phyloP scores from a whole-genome alignment of 2,888 invertebrate species.

The Mimachlamys varia region DNA sequence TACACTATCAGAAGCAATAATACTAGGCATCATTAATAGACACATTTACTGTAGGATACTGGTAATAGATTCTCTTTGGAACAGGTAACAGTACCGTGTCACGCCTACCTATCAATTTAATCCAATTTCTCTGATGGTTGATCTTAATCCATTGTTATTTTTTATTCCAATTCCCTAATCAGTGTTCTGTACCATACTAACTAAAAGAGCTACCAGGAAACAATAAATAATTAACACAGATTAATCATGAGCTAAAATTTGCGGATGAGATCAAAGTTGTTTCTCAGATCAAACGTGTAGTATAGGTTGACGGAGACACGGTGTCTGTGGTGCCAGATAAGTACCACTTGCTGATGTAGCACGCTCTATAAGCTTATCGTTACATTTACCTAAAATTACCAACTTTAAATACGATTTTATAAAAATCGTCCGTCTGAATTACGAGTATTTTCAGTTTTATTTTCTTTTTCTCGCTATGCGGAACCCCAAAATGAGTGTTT shows the following conservation, averaged over 20 bases:
- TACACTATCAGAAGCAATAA: background rate
- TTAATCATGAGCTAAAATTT: constrained; percentile 9
- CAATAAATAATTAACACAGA: constrained; percentile 8
- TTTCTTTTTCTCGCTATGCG: background rate
- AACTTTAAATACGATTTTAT: too few relatives aligned
- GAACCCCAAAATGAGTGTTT: background rate
- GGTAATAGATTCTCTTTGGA: background rate
- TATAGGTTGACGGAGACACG: background rate
- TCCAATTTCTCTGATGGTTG: background rate
- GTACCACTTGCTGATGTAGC: background rate
- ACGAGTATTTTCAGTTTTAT: background rate
- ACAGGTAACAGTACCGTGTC: background rate
- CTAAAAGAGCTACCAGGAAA: background rate
- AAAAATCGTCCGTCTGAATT: background rate
- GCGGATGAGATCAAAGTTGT: background rate
- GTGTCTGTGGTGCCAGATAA: background rate
- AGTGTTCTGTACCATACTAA: background rate
- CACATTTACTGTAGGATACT: background rate
- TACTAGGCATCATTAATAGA: background rate
- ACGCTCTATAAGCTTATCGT: background rate
- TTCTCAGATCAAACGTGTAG: background rate
- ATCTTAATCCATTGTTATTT: constrained; percentile 7
- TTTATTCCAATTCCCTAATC: background rate
- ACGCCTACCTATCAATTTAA: background rate
- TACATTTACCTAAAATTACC: background rate